These are phyloP conservation scores for Gryllus bimaculatus DNA, from an alignment of 1,140 invertebrate species.

Conservation along the genomic window DNA sequence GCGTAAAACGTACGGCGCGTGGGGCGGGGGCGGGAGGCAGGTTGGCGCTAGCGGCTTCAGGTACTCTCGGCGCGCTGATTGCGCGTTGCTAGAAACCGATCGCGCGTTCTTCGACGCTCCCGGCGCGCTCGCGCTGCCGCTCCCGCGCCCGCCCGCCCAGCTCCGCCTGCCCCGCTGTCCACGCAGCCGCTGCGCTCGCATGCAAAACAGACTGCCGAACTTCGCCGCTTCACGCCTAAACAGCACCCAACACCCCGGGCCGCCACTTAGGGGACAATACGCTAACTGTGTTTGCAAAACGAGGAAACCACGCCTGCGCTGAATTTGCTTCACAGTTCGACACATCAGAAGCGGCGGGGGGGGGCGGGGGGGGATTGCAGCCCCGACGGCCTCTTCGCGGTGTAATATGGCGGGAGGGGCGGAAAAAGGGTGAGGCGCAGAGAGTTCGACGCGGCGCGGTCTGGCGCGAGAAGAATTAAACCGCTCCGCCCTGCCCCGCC, in stretches of 20 bases:
- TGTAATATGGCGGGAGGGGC: too few relatives aligned
- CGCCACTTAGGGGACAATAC: neutral
- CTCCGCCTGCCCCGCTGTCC: too few relatives aligned
- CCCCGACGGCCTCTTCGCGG: too few relatives aligned
- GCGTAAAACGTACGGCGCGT: neutral
- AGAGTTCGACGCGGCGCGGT: neutral
- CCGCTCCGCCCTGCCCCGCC: neutral
- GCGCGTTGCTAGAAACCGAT: neutral
- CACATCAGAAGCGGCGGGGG: neutral
- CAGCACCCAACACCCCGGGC: too few relatives aligned
- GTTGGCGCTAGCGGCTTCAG: neutral
- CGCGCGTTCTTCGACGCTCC: neutral
- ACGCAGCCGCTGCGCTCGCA: neutral
- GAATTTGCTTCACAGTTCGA: constrained; percentile 4
- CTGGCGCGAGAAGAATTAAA: neutral
- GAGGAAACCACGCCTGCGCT: neutral
- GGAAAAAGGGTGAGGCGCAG: neutral
- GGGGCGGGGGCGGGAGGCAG: too few relatives aligned
- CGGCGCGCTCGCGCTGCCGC: neutral
- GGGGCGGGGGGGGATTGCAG: too few relatives aligned
- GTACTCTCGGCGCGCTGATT: neutral
- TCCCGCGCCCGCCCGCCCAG: neutral
- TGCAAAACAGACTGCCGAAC: neutral
- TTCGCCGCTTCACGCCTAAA: too few relatives aligned
- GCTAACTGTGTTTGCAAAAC: neutral